These are phyloP conservation scores for Synergus umbraculus DNA, from an alignment of 2,888 invertebrate genomes.

Conservation along the genomic window DNA sequence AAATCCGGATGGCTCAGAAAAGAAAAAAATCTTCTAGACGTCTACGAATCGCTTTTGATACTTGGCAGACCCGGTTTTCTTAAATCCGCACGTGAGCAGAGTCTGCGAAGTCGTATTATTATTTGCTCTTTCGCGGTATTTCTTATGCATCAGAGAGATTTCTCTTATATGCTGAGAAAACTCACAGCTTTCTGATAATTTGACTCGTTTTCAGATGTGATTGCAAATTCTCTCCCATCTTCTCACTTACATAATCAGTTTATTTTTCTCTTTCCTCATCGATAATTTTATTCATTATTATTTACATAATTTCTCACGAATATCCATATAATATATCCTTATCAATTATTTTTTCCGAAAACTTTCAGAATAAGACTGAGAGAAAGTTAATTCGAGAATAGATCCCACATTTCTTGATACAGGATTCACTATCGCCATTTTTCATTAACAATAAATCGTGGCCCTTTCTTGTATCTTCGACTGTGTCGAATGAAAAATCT, in stretches of 20 bases:
- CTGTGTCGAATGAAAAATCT: not conserved
- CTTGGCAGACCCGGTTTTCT: slow-evolving; percentile 53
- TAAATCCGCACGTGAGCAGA: slow-evolving; percentile 51
- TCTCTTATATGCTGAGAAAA: slow-evolving; percentile 48
- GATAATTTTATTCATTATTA: too few relatives aligned
- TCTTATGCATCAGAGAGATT: slow-evolving; percentile 46
- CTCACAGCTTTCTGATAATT: not conserved
- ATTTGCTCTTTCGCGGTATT: slow-evolving; percentile 56
- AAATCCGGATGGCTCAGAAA: slow-evolving; percentile 2
- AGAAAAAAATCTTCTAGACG: slow-evolving; percentile 12
- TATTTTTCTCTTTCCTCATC: not conserved
- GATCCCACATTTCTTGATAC: not conserved
- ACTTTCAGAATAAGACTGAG: not conserved
- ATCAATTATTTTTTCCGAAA: not conserved
- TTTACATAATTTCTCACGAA: too few relatives aligned
- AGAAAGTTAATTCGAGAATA: not conserved
- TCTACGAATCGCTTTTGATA: slow-evolving; percentile 50
- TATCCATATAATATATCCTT: not conserved
- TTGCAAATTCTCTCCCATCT: not conserved
- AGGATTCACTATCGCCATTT: not conserved
- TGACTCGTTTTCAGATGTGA: not conserved
- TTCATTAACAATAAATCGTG: not conserved
- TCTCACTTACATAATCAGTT: not conserved
- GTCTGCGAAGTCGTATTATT: slow-evolving; percentile 34
- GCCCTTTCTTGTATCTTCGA: not conserved